Percentiles rank a stretch among this genome's conserved stretches.
These are phyloP conservation scores for Watsonalla binaria DNA, from an alignment of 2,888 invertebrate genomes.

Conservation along the genomic window DNA sequence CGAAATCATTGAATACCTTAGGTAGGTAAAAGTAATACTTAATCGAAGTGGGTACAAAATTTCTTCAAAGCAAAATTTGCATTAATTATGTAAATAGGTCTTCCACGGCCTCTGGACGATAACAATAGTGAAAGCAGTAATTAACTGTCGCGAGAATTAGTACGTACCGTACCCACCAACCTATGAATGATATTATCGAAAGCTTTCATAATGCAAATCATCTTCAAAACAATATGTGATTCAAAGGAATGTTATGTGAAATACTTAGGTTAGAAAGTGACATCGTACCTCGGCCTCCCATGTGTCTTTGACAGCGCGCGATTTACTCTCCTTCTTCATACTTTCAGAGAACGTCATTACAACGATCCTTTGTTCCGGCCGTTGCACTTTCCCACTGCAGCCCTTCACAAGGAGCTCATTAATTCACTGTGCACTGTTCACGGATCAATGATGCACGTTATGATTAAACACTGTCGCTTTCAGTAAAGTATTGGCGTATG, in stretches of 20 bases:
- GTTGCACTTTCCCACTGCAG: conserved; percentile 54
- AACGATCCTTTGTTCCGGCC: conserved; percentile 44
- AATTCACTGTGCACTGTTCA: conserved; percentile 31
- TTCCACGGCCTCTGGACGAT: neutral
- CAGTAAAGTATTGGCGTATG: conserved; percentile 51
- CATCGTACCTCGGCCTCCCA: conserved; percentile 72
- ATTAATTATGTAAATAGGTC: conserved; percentile 2
- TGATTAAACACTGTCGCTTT: conserved; percentile 63
- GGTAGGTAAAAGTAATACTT: neutral
- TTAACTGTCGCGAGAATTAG: conserved; percentile 50
- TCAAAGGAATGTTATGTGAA: conserved; percentile 34
- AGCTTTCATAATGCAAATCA: conserved; percentile 39
- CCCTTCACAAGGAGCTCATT: conserved; percentile 23
- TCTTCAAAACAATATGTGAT: conserved; percentile 43
- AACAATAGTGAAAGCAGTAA: conserved; percentile 45
- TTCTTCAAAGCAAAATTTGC: neutral
- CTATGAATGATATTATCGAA: conserved; percentile 18
- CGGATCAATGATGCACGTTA: conserved; percentile 31
- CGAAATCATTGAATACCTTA: no score
- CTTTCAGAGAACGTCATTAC: conserved; percentile 70
- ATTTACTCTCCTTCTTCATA: conserved; percentile 72
- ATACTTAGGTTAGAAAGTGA: conserved; percentile 37
- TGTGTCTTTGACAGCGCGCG: conserved; percentile 61
- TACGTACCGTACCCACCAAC: conserved; percentile 15
- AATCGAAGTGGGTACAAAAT: neutral